Evolutionary conservation across 92 coral and sea anemone genomes (phyloP).

Genomic region (Actinernus sp.): DNA sequence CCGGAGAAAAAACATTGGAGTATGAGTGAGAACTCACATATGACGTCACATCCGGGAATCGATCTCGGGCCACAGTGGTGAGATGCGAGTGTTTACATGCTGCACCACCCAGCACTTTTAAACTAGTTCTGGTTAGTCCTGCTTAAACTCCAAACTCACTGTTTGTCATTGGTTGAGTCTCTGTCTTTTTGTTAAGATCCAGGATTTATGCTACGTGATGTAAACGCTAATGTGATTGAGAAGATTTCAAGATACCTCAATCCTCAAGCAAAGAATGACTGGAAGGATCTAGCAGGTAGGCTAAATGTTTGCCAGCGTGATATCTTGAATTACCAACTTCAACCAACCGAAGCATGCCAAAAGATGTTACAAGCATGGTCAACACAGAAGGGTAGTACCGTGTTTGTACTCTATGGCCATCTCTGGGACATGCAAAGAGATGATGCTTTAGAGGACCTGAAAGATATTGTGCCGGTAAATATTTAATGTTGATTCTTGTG

Average conservation of each 20-base stretch:
- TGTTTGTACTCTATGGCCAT: conserved; percentile 10
- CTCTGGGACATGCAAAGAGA: conserved; percentile 19
- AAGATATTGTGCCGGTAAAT: no score
- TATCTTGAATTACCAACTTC: conserved; percentile 7
- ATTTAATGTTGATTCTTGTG: no score
- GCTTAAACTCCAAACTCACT: background rate
- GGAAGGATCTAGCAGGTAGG: conserved; percentile 25
- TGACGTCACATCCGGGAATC: no score
- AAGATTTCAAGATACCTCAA: conserved; percentile 7
- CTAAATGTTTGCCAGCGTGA: conserved; percentile 5
- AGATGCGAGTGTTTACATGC: no score
- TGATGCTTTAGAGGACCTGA: no score
- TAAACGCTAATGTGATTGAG: background rate
- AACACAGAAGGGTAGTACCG: conserved; percentile 6
- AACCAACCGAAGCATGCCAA: conserved; percentile 15
- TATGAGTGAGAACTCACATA: no score
- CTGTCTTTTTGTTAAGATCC: background rate
- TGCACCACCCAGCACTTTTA: no score
- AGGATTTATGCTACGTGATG: background rate
- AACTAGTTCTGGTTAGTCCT: no score
- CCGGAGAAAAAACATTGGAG: no score
- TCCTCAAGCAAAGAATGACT: conserved; percentile 2
- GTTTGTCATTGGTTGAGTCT: background rate
- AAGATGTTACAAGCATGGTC: conserved; percentile 31
- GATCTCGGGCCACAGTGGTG: no score